Conservation (phyloP, 2,888 invertebrate species). For the Perizoma flavofasciatum region DNA sequence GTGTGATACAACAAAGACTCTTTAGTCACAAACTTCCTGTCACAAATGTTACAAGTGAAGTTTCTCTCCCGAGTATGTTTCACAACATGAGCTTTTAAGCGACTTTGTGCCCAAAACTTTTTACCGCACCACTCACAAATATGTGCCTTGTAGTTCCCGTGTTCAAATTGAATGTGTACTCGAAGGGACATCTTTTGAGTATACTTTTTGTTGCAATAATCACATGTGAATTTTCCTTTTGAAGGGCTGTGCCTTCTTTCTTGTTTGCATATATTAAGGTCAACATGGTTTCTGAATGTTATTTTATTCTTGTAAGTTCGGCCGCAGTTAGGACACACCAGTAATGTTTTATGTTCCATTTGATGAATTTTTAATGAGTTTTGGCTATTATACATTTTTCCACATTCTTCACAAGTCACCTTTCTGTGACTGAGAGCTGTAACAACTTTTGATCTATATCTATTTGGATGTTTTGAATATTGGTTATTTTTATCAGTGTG, state of each 20-base stretch:
- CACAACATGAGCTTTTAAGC: slow-evolving; percentile 68
- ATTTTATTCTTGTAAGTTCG: slow-evolving; percentile 63
- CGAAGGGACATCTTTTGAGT: slow-evolving; percentile 69
- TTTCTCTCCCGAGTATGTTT: slow-evolving; percentile 73
- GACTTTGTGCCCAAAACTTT: slow-evolving; percentile 69
- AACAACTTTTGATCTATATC: slow-evolving; percentile 51
- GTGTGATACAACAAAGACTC: slow-evolving; percentile 72
- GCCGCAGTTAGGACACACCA: slow-evolving; percentile 67
- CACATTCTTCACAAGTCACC: slow-evolving; percentile 62
- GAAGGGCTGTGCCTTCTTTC: slow-evolving; percentile 45
- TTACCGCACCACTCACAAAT: slow-evolving; percentile 71
- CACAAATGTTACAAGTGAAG: slow-evolving; percentile 59
- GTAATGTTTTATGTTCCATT: slow-evolving; percentile 51
- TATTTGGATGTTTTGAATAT: slow-evolving; percentile 56
- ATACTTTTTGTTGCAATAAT: slow-evolving; percentile 70
- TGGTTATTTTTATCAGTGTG: slow-evolving; percentile 60
- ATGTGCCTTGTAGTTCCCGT: slow-evolving; percentile 68
- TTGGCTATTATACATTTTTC: slow-evolving; percentile 59
- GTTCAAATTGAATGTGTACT: slow-evolving; percentile 73
- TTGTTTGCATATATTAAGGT: slow-evolving; percentile 59
- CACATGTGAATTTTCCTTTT: slow-evolving; percentile 65
- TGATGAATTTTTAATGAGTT: slow-evolving; percentile 62
- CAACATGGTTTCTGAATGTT: slow-evolving; percentile 64
- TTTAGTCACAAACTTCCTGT: slow-evolving; percentile 66
- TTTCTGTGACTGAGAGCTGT: slow-evolving; percentile 59